Evolutionary conservation across 92 coral and sea anemone genomes (phyloP).

Genomic region (Palythoa grandis): DNA sequence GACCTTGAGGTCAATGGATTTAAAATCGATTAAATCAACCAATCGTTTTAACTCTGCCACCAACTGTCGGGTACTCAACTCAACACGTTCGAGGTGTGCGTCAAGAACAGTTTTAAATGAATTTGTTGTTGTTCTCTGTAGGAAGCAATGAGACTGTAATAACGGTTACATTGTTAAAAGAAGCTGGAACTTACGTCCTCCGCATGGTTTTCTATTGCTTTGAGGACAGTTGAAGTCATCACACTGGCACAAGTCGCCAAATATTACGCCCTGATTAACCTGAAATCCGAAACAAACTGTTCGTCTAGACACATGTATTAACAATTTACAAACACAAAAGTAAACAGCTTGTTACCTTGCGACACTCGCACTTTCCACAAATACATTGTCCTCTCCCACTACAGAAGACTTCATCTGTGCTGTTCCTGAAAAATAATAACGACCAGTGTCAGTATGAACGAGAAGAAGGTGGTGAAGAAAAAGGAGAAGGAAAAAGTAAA

Average conservation of each 20-base stretch:
- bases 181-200: constrained; percentile 65
- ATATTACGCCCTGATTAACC: constrained; percentile 79
- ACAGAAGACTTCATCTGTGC: constrained; percentile 75
- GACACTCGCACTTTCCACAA: constrained; percentile 91
- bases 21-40: too few relatives aligned
- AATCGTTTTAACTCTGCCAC: too few relatives aligned
- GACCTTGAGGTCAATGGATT: too few relatives aligned
- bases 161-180: neutral
- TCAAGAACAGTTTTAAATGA: too few relatives aligned
- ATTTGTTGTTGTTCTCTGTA: too few relatives aligned
- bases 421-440: constrained; percentile 57
- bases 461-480: neutral
- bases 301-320: neutral
- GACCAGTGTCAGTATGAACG: neutral
- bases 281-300: constrained; percentile 31
- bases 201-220: constrained; percentile 76
- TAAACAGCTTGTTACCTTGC: constrained; percentile 47
- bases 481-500: neutral
- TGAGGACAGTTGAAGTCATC: constrained; percentile 89
- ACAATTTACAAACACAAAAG: neutral
- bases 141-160: too few relatives aligned
- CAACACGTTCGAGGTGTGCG: too few relatives aligned
- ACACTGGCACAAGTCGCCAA: constrained; percentile 91
- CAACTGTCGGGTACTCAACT: too few relatives aligned
- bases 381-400: constrained; percentile 94